Conservation (phyloP, 2,113 vertebrate species). For the Anarrhichthys ocellatus region DNA sequence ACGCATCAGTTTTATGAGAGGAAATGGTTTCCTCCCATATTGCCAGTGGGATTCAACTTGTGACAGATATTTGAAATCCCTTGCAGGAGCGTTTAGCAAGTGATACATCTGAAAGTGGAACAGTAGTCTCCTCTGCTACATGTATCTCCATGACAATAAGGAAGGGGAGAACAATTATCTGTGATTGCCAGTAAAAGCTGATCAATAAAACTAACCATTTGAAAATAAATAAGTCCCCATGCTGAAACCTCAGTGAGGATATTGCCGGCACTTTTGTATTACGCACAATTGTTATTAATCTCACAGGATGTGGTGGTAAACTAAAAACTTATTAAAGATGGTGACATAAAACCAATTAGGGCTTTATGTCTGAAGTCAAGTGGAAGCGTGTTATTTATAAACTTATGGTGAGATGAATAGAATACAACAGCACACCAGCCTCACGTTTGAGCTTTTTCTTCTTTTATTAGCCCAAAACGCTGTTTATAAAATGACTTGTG, state of each 20-base stretch:
- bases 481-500: not conserved
- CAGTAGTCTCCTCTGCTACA: not conserved
- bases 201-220: constrained; percentile 11
- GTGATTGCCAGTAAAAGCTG: not conserved
- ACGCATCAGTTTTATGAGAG: not conserved
- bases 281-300: not conserved
- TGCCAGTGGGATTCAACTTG: not conserved
- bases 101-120: not conserved
- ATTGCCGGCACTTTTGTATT: not conserved
- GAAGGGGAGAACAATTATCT: constrained; percentile 14
- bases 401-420: not conserved
- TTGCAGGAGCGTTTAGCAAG: constrained; percentile 13
- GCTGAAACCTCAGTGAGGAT: not conserved
- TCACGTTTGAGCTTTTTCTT: not conserved
- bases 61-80: not conserved
- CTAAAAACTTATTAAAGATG: not conserved
- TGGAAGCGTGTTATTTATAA: not conserved
- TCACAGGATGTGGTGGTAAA: not conserved
- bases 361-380: not conserved
- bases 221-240: not conserved
- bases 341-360: not conserved
- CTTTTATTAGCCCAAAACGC: not conserved
- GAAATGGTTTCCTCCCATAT: constrained; percentile 1
- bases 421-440: not conserved
- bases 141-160: not conserved